Base-by-base conservation (phyloP, 2,888 invertebrate genomes). In the Brachynemurus nebulosus region DNA sequence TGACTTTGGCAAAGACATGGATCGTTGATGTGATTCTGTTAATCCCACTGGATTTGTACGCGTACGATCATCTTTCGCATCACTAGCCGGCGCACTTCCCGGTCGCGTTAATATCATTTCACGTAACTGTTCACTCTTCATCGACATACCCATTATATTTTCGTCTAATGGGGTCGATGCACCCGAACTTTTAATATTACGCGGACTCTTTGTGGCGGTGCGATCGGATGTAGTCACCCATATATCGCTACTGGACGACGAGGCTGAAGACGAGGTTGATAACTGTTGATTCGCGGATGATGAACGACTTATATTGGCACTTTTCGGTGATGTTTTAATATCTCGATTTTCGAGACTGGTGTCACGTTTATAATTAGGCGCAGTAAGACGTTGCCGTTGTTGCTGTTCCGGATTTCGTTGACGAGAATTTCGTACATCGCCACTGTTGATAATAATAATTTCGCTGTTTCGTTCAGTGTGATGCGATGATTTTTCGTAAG, bases 1-100 rank as follows among this genome's bases (percentile, higher is more conserved):
- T 17, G 68, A 68, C 57, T 70, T 71, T 27, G 71, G 71, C 50
- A 71, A 56, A 17, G 69, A 70, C 60, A 70, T 65, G n/a, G 70
- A 70, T 48, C 69, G 57, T 55, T 69, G 69, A 49, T 68, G 63
- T 40, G 67, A 50, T 45, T 60, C 59, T 46, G 60, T 47, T 21
- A 57, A 52, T 7, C 50, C 52, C 19, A 42, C 50, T 17, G 50
- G 49, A n/a, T 48, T 48, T 11, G 12, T 18, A 4, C 27, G 7
- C 12, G 17, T 14, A 33, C 19, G n/a, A n/a, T 37, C 21, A 18
- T 47, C 39, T 27, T 42, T 61, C 57, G 55, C 60, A 11, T 59
- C 54, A 21, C 63, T 62, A 16, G 66, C 65, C 2, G 72, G 72
- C 5, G 72, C 72, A 55, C 71, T 71, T 46, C 70, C 71, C 8